Evolutionary conservation across 2,113 vertebrate genomes (phyloP).

Genomic region (Tenebrosternarchus preto): DNA sequence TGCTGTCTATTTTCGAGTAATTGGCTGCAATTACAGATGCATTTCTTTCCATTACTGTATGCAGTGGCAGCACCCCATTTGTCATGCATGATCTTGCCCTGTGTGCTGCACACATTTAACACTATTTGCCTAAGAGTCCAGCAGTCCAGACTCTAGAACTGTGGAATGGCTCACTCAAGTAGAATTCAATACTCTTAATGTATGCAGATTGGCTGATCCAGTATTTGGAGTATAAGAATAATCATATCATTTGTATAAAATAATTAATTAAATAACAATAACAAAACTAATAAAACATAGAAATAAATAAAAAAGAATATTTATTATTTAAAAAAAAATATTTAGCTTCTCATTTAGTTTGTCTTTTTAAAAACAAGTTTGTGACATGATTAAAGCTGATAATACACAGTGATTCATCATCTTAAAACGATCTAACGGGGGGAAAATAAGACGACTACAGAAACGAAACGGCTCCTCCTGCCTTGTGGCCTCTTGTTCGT

Average conservation of each 20-base stretch:
- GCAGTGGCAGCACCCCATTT: slow-evolving; percentile 19
- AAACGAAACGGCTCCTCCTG: not conserved
- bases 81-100: slow-evolving; percentile 42
- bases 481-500: slow-evolving; percentile 1
- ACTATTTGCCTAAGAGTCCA: not conserved
- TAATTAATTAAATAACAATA: not conserved
- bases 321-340: too few relatives aligned
- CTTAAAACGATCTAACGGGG: too few relatives aligned
- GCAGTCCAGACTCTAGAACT: not conserved
- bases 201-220: not conserved
- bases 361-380: too few relatives aligned
- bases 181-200: not conserved
- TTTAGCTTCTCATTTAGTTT: too few relatives aligned
- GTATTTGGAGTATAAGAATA: not conserved
- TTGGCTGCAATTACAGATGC: slow-evolving; percentile 29
- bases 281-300: too few relatives aligned
- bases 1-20: slow-evolving; percentile 31
- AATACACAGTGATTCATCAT: too few relatives aligned
- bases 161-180: not conserved
- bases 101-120: slow-evolving; percentile 35
- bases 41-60: slow-evolving; percentile 40
- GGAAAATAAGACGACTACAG: too few relatives aligned
- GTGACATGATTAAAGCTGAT: too few relatives aligned
- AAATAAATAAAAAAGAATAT: too few relatives aligned
- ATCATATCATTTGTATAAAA: too few relatives aligned